Base-by-base conservation (phyloP, 2,797 vertebrate genomes). In the Urosaurus nigricauda region DNA sequence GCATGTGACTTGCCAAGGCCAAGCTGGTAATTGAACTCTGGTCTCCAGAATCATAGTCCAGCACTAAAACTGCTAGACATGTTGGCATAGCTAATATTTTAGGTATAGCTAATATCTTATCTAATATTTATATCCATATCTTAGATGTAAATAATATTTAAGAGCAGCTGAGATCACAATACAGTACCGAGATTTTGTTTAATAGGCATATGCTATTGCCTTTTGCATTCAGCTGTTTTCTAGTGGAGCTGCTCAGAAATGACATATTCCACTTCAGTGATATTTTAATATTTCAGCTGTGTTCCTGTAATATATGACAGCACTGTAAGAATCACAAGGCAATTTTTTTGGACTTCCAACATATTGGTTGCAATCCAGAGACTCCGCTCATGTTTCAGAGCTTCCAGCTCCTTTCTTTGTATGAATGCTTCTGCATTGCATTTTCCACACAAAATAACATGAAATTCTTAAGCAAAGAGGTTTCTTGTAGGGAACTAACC, bases 171-270 rank as follows among this genome's bases (percentile, higher is more conserved):
- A 77, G 60, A 63, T 79, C 9, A 63, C 8, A 85, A 40, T 5
- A 63, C 8, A 85, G 32, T 5, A 32, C 21, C 56, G 63, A 87
- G 14, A 9, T 70, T 53, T 53, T 68, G 35, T n/a, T 35, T 63
- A 68, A 73, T 73, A 21, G 56, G 5, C 68, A 37, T 13, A 74
- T 51, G 51, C 29, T 13, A 37, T 58, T 26, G 26, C 35, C 43
- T 58, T 79, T 79, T 79, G 17, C 74, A 19, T 84, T 40, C 74
- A 56, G 17, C 40, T 63, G 24, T 43, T 85, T 89, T 74, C 24
- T 40, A 63, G 13, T 40, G 35, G 8, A 51, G 21, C 13, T 73
- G 35, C 53, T 63, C 77, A 74, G 40, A 24, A 74, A 35, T 21
- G 40, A 80, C 11, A 56, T 68, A 14, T 81, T 86, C n/a, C 35